These are phyloP conservation scores for Pheosia tremula DNA, from an alignment of 2,888 invertebrate species.

Conservation along the genomic window DNA sequence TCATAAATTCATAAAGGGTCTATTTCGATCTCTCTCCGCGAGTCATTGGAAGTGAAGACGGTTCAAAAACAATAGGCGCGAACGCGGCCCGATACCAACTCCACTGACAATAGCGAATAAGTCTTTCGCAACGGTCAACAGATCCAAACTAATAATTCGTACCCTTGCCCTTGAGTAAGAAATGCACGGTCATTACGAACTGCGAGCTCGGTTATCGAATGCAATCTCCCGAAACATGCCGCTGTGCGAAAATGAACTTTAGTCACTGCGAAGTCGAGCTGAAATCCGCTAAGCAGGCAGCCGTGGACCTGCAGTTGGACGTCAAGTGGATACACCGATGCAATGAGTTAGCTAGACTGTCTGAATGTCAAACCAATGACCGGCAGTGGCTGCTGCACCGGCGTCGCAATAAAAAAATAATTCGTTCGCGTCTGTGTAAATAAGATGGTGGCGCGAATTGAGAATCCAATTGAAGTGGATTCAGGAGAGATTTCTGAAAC, in stretches of 20 bases:
- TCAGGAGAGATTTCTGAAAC: constrained; percentile 30
- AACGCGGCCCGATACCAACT: constrained; percentile 54
- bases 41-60: constrained; percentile 50
- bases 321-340: constrained; percentile 58
- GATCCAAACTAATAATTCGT: constrained; percentile 66
- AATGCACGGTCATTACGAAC: constrained; percentile 74
- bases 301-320: constrained; percentile 44
- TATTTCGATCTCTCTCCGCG: constrained; percentile 40
- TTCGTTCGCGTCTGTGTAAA: constrained; percentile 80
- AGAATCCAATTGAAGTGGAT: constrained; percentile 39
- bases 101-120: constrained; percentile 44
- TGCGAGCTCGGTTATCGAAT: constrained; percentile 62
- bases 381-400: constrained; percentile 70
- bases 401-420: constrained; percentile 79
- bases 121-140: constrained; percentile 63
- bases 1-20: constrained; percentile 44
- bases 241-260: constrained; percentile 40
- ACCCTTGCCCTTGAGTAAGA: constrained; percentile 78
- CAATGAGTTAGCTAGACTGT: constrained; percentile 80
- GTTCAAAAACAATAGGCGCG: constrained; percentile 56
- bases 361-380: constrained; percentile 85
- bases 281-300: constrained; percentile 38
- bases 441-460: constrained; percentile 69
- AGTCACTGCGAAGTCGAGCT: constrained; percentile 30
- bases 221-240: constrained; percentile 48